These are phyloP conservation scores for Podarcis raffonei DNA, from an alignment of 2,113 vertebrate species.

Conservation along the genomic window DNA sequence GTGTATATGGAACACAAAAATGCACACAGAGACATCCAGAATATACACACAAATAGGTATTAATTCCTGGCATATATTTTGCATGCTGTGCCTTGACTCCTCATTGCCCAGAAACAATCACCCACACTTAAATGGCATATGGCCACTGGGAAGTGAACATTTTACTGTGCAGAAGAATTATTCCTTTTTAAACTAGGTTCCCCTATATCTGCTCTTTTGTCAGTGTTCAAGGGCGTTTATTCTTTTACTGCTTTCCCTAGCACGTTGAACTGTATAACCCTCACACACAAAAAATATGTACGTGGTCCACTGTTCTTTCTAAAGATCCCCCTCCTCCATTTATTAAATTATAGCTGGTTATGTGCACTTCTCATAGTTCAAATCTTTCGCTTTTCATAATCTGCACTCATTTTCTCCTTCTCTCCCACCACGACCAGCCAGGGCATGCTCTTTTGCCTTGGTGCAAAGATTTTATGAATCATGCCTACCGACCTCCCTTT, in stretches of 20 bases:
- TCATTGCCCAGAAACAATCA: neutral
- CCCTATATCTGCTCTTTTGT: neutral
- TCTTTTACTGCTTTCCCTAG: conserved; percentile 15
- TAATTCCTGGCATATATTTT: conserved; percentile 1
- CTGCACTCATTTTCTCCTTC: neutral
- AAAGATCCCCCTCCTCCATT: neutral
- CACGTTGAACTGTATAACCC: conserved; percentile 1
- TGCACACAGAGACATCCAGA: neutral
- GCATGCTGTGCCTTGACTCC: neutral
- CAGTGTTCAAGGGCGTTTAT: conserved; percentile 18
- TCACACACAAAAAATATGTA: conserved; percentile 1
- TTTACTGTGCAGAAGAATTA: neutral
- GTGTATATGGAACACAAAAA: neutral
- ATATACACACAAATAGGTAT: neutral
- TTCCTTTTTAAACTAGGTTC: conserved; percentile 3
- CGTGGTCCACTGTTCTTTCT: conserved; percentile 34
- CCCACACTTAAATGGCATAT: neutral
- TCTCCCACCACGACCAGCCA: neutral
- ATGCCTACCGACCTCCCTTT: neutral
- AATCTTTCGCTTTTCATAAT: neutral
- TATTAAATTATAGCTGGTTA: neutral
- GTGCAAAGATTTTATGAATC: conserved; percentile 13
- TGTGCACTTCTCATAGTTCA: neutral
- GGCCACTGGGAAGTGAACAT: neutral
- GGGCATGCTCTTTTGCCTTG: conserved; percentile 20